Evolutionary conservation across 2,888 invertebrate genomes (phyloP), one percentile per base, ranked within the genome.

Genomic region (Agrotis clavis): DNA sequence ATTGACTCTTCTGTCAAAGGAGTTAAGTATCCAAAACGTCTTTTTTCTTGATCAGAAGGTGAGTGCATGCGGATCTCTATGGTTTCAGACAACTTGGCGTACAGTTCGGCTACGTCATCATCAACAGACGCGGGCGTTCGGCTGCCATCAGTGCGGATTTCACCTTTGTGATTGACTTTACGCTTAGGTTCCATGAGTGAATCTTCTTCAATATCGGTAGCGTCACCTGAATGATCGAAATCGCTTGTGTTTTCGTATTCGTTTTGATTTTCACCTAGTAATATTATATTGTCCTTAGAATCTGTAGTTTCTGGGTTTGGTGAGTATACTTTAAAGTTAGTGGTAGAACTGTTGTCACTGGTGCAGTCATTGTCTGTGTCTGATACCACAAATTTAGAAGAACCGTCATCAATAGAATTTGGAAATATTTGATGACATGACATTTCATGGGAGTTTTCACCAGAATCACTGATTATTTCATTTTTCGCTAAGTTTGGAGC

Each of bases 1-100:
- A 79, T 77, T 3, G 94, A 91, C 79, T 96, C 96, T 86, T 96
- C 96, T 19, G 94, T 92, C 5, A 96, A 82, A n/a, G 96, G 94
- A 7, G 95, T 93, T 30, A 96, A 84, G 13, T 89, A 82, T 54
- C 87, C 88, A 70, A 90, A 82, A 30, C 86, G 90, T 61, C 79
- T 87, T n/a, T 84, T 82, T 0, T 87, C 87, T 14, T 86, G 80
- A 7, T 91, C 90, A 21, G 73, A 78, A 25, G 84, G 71, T 59
- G 82, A 84, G 9, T 88, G 67, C 7, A 76, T 68, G 61, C 84
- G 79, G n/a, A 89, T 65, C 19, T 92, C 89, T 16, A 91, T 85
- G 71, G 79, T 91, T 74, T 90, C 90, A 13, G 91, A 88, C 25
- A 92, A 67, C 80, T 92, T 95, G n/a, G 81, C 88, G 70, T 94